Conservation (phyloP, 2,888 invertebrate genomes). For the Idaea biselata region DNA sequence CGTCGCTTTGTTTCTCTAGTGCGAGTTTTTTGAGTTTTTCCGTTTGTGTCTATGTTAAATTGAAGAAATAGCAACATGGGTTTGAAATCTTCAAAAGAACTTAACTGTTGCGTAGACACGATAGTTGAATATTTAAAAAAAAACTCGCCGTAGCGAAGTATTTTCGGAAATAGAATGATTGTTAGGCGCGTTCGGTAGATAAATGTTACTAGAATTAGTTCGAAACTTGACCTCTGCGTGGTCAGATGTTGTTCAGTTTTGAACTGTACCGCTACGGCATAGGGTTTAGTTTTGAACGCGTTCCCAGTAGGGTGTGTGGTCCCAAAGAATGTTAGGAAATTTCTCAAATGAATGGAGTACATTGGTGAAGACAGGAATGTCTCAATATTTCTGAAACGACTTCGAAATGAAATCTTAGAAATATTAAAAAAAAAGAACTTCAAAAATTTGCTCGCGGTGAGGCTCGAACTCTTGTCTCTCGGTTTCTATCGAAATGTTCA, state of each 20-base stretch:
- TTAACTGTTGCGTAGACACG: neutral
- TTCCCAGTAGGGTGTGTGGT: conserved; percentile 36
- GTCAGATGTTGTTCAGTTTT: too few species aligned
- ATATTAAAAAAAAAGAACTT: too few species aligned
- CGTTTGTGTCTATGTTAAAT: neutral
- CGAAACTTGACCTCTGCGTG: conserved; percentile 23
- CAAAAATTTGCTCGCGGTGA: too few species aligned
- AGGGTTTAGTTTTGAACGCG: conserved; percentile 28
- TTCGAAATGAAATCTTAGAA: too few species aligned
- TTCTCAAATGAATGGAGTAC: conserved; percentile 36
- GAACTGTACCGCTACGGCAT: neutral
- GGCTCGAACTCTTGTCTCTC: too few species aligned
- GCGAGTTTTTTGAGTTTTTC: neutral
- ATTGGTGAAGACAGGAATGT: neutral
- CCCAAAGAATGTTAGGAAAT: conserved; percentile 67
- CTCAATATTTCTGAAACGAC: neutral
- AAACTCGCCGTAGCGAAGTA: neutral
- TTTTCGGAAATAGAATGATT: neutral
- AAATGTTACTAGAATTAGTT: conserved; percentile 32
- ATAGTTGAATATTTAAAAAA: too few species aligned
- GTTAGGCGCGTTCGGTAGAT: neutral
- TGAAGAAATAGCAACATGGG: too few species aligned
- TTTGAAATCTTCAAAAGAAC: too few species aligned
- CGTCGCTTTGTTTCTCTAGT: neutral
- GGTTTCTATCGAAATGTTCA: too few species aligned